Conservation (phyloP, 2,113 vertebrate species). For the Dicrurus megarhynchus region DNA sequence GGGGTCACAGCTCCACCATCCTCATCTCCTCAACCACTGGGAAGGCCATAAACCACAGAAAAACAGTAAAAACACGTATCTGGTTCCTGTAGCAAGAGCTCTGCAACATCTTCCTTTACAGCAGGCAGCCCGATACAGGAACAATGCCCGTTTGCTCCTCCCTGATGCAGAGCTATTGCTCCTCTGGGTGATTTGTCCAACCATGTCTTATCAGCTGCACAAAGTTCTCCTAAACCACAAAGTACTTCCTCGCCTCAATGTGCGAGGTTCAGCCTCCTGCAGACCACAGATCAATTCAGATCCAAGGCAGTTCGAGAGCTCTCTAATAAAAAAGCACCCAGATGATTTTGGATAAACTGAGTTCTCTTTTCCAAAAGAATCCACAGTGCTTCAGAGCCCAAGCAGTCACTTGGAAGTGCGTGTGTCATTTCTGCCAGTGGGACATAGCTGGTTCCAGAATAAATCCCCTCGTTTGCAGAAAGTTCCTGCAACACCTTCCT, state of each 20-base stretch:
- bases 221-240: neutral
- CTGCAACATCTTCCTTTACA: neutral
- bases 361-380: neutral
- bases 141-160: neutral
- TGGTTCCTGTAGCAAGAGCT: neutral
- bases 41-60: neutral
- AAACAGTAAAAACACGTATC: fast-evolving
- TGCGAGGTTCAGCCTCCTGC: neutral
- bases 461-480: neutral
- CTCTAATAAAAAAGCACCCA: neutral
- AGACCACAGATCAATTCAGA: neutral
- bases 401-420: fast-evolving
- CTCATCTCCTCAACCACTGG: fast-evolving
- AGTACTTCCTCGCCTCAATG: neutral
- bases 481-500: neutral
- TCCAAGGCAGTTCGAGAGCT: neutral
- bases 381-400: fast-evolving
- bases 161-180: neutral
- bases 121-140: neutral
- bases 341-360: neutral
- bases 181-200: neutral
- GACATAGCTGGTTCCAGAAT: neutral
- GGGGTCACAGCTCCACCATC: neutral
- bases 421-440: neutral
- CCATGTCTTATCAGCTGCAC: neutral